Evolutionary conservation across 2,888 invertebrate genomes (phyloP).

Genomic region (Tinea semifulvella): DNA sequence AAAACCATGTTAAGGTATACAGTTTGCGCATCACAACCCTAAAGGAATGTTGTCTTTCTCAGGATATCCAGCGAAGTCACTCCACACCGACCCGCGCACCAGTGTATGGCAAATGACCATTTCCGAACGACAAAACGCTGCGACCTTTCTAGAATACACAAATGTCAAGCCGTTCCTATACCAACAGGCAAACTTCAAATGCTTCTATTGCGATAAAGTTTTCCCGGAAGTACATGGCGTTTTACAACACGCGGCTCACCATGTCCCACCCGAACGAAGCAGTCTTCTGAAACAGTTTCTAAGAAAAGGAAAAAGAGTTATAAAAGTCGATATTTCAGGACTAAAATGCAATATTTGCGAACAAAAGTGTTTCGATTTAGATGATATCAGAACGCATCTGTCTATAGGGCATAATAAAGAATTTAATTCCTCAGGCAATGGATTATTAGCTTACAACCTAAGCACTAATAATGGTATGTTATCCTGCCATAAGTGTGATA

Average conservation of each 20-base stretch:
- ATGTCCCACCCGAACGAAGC: conserved; percentile 36
- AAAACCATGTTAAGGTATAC: too few relatives aligned
- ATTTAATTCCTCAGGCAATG: conserved; percentile 52
- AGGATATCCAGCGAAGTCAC: conserved; percentile 28
- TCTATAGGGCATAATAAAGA: conserved; percentile 39
- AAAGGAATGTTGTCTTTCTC: conserved; percentile 22
- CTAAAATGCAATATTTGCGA: conserved; percentile 49
- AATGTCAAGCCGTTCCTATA: conserved; percentile 53
- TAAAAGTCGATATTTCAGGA: conserved; percentile 53
- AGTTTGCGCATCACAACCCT: too few relatives aligned
- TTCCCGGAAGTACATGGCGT: conserved; percentile 49
- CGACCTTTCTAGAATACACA: conserved; percentile 46
- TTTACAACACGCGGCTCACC: conserved; percentile 37
- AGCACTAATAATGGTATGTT: conserved; percentile 37
- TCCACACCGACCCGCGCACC: conserved; percentile 37
- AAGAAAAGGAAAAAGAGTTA: conserved; percentile 50
- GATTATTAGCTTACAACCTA: conserved; percentile 50
- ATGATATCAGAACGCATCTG: conserved; percentile 46
- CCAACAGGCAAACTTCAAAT: conserved; percentile 56
- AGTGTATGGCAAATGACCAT: conserved; percentile 60
- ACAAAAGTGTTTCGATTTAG: conserved; percentile 43
- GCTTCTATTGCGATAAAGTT: conserved; percentile 51
- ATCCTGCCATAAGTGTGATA: conserved; percentile 46
- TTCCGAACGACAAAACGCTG: conserved; percentile 52
- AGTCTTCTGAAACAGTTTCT: conserved; percentile 43